Evolutionary conservation across 2,888 invertebrate species (phyloP).

Genomic region (Ptychoptera albimana): DNA sequence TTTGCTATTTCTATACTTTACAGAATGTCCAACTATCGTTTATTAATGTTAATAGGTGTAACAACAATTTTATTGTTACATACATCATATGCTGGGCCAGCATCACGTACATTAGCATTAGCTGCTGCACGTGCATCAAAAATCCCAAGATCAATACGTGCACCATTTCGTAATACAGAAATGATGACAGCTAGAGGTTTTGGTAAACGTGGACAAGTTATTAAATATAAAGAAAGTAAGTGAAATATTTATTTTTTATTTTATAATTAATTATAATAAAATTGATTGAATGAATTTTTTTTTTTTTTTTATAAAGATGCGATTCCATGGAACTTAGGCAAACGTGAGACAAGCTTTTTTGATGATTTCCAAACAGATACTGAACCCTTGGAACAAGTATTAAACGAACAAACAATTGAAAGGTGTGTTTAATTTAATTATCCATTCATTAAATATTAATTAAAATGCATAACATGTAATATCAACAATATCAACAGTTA

Average conservation of each 20-base stretch:
- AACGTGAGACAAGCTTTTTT: conserved; percentile 6
- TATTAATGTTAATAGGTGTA: conserved; percentile 1
- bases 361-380: conserved; percentile 1
- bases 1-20: too few relatives aligned
- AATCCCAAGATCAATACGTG: conserved; percentile 15
- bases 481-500: too few relatives aligned
- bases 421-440: conserved; percentile 3
- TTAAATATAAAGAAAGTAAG: conserved; percentile 4
- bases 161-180: conserved; percentile 16
- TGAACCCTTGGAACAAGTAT: conserved; percentile 5
- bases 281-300: background rate
- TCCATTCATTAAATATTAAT: too few relatives aligned
- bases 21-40: conserved; percentile 2
- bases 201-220: conserved; percentile 15
- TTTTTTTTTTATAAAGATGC: background rate
- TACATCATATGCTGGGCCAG: conserved; percentile 11
- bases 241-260: background rate
- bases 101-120: conserved; percentile 11
- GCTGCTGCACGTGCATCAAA: conserved; percentile 10
- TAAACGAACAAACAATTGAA: conserved; percentile 7
- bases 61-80: conserved; percentile 1
- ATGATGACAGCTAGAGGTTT: conserved; percentile 19
- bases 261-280: background rate
- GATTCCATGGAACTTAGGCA: conserved; percentile 7
- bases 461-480: too few relatives aligned